phyloP scores from a whole-genome alignment of 2,113 vertebrate species.

The Potamarius usumacintae region DNA sequence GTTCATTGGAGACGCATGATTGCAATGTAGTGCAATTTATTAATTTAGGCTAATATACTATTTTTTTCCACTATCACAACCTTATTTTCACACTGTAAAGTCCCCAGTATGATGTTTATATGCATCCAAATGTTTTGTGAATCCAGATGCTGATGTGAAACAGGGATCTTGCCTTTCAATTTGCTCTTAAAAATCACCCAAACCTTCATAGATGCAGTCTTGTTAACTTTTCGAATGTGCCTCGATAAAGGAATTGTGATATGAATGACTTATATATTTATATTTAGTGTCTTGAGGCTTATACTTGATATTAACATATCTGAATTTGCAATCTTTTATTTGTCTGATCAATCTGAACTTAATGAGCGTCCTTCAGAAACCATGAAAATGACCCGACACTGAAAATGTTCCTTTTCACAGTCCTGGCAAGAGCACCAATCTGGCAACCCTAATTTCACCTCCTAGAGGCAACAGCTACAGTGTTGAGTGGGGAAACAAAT shows the following conservation, averaged over 20 bases:
- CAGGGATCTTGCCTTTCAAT: background rate
- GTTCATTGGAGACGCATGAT: background rate
- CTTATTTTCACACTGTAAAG: background rate
- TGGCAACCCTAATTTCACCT: background rate
- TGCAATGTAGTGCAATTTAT: background rate
- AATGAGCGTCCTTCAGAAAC: background rate
- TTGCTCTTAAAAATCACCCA: background rate
- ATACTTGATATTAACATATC: background rate
- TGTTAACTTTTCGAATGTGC: too few species aligned
- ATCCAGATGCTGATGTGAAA: background rate
- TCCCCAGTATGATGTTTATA: background rate
- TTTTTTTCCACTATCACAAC: background rate
- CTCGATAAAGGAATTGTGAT: background rate
- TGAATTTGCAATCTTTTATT: background rate
- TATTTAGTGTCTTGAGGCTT: background rate
- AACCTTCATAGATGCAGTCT: background rate
- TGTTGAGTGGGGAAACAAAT: background rate
- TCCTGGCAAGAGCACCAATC: background rate
- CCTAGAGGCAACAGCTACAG: background rate
- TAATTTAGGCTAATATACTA: background rate
- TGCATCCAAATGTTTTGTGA: background rate
- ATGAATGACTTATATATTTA: background rate
- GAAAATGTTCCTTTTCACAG: background rate
- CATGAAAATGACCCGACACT: background rate
- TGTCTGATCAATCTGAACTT: background rate